These are phyloP conservation scores for Phlogophora meticulosa DNA, from an alignment of 2,888 invertebrate species.

Conservation along the genomic window DNA sequence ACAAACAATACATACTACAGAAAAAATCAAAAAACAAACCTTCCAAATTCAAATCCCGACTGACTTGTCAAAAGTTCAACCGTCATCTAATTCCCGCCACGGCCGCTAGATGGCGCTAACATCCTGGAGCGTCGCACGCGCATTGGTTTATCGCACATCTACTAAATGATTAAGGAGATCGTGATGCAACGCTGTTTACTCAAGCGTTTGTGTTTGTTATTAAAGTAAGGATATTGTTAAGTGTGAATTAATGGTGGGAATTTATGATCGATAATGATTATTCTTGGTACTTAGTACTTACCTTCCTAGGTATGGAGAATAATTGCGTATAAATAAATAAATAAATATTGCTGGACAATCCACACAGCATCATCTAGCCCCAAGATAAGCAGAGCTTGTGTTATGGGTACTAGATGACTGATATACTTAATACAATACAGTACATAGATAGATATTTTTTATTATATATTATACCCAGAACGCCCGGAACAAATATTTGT, in stretches of 20 bases:
- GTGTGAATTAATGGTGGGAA: constrained; percentile 1
- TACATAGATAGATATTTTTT: too few species aligned
- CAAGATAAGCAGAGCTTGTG: too few species aligned
- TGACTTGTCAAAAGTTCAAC: constrained; percentile 15
- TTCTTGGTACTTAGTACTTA: too few species aligned
- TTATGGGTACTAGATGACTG: too few species aligned
- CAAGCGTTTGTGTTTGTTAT: constrained; percentile 18
- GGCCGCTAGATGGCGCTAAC: constrained; percentile 59
- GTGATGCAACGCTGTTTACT: constrained; percentile 46
- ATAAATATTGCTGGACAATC: too few species aligned
- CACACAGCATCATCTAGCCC: too few species aligned
- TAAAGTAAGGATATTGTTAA: constrained; percentile 14
- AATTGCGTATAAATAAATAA: too few species aligned
- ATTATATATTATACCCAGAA: too few species aligned
- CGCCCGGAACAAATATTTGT: too few species aligned
- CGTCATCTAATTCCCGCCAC: constrained; percentile 17
- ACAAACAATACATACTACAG: neutral
- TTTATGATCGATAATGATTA: too few species aligned
- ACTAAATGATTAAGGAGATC: constrained; percentile 49
- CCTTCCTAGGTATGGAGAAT: too few species aligned
- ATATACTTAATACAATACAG: too few species aligned
- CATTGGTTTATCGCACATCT: constrained; percentile 45
- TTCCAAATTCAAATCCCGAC: neutral
- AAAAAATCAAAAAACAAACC: neutral
- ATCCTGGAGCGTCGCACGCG: constrained; percentile 40